Evolutionary conservation across 2,888 invertebrate genomes (phyloP).

Genomic region (Notodonta ziczac): DNA sequence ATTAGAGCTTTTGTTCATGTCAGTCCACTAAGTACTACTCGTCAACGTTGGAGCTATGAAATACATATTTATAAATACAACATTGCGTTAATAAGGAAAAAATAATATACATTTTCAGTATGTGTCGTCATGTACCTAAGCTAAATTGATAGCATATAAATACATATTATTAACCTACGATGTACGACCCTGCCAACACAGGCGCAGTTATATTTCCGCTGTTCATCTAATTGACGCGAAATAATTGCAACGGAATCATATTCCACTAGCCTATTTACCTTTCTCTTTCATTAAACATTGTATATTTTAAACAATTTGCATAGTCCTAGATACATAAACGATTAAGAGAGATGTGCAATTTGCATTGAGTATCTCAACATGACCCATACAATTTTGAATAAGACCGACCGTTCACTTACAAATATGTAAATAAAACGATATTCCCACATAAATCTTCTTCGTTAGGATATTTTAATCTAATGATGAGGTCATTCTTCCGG

Average conservation of each 20-base stretch:
- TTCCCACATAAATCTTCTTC: background rate
- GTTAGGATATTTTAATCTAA: background rate
- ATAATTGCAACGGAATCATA: background rate
- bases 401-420: background rate
- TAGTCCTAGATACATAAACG: background rate
- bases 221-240: background rate
- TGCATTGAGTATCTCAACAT: too few relatives aligned
- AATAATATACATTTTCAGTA: background rate
- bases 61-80: background rate
- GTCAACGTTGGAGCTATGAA: background rate
- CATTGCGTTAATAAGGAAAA: background rate
- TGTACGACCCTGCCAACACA: background rate
- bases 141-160: background rate
- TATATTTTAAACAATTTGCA: background rate
- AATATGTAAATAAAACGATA: background rate
- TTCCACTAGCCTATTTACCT: constrained; percentile 2
- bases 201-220: background rate
- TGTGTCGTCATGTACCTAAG: background rate
- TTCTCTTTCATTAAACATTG: background rate
- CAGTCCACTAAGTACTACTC: too few relatives aligned
- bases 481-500: constrained; percentile 1
- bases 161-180: background rate
- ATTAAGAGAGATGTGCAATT: too few relatives aligned
- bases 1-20: too few relatives aligned
- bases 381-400: too few relatives aligned